These are phyloP conservation scores for Chelidonichthys spinosus DNA, from an alignment of 2,797 vertebrate genomes.

Conservation along the genomic window DNA sequence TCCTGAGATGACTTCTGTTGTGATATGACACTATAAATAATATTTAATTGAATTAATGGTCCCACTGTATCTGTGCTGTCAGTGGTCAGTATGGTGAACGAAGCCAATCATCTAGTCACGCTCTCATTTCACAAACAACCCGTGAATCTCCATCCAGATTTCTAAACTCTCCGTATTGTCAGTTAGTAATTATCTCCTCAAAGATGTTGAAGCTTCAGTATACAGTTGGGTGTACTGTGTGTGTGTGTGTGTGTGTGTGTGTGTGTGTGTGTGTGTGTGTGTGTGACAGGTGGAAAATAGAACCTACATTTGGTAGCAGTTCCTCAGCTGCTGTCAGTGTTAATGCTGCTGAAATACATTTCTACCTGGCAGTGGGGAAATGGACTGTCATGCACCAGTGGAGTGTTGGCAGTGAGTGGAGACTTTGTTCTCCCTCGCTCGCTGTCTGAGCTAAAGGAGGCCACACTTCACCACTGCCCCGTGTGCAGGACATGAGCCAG, in stretches of 20 bases:
- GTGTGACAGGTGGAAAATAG: conserved; percentile 41
- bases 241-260: not conserved
- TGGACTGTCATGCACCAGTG: conserved; percentile 62
- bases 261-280: not conserved
- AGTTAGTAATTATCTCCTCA: conserved; percentile 40
- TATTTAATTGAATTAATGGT: not conserved
- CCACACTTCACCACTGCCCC: conserved; percentile 63
- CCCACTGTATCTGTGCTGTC: not conserved
- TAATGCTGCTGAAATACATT: conserved; percentile 66
- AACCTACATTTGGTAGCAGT: conserved; percentile 40
- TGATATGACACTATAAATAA: too few species aligned
- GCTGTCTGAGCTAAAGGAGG: conserved; percentile 72
- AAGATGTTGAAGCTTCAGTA: conserved; percentile 5
- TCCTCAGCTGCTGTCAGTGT: conserved; percentile 53
- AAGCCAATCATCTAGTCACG: not conserved
- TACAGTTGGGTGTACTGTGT: conserved; percentile 5
- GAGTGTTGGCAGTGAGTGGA: conserved; percentile 60
- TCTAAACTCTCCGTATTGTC: not conserved
- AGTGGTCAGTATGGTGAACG: not conserved
- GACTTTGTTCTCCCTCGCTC: conserved; percentile 67
- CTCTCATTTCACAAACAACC: conserved; percentile 4
- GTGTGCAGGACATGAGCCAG: conserved; percentile 44
- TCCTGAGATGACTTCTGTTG: too few species aligned
- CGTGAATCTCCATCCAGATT: not conserved
- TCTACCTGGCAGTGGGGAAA: conserved; percentile 63